phyloP scores from a whole-genome alignment of 1,140 invertebrate species.

The Saccostrea echinata region DNA sequence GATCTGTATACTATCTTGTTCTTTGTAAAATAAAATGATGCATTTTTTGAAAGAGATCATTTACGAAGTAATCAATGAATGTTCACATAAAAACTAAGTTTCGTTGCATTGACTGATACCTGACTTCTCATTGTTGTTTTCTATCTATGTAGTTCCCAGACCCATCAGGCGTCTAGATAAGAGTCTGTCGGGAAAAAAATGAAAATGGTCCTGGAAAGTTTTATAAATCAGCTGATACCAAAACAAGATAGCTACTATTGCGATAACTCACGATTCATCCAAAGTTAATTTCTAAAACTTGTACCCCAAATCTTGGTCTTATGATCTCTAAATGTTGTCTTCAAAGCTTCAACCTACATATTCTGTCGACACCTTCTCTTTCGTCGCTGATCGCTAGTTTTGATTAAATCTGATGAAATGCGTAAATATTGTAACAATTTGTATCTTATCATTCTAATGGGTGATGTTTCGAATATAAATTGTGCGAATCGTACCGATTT shows the following conservation, averaged over 20 bases:
- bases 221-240: slow-evolving; percentile 13
- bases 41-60: background rate
- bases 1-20: background rate
- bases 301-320: slow-evolving; percentile 13
- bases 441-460: slow-evolving; percentile 34
- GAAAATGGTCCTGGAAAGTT: background rate
- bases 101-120: background rate
- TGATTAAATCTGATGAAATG: slow-evolving; percentile 33
- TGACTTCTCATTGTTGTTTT: background rate
- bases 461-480: slow-evolving; percentile 35
- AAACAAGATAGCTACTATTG: background rate
- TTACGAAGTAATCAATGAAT: background rate
- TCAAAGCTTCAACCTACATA: slow-evolving; percentile 12
- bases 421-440: slow-evolving; percentile 36
- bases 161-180: background rate
- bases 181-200: background rate
- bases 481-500: slow-evolving; percentile 33
- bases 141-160: background rate
- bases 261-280: slow-evolving; percentile 3
- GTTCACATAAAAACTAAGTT: background rate
- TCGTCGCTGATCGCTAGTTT: slow-evolving; percentile 21
- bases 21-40: background rate
- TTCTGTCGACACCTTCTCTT: background rate
- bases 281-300: slow-evolving; percentile 13
- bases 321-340: slow-evolving; percentile 25